A percentile compares a stretch with the other conserved stretches of the same genome.
These are phyloP conservation scores for Dorcus hopei DNA, from an alignment of 2,888 invertebrate species.

Conservation along the genomic window DNA sequence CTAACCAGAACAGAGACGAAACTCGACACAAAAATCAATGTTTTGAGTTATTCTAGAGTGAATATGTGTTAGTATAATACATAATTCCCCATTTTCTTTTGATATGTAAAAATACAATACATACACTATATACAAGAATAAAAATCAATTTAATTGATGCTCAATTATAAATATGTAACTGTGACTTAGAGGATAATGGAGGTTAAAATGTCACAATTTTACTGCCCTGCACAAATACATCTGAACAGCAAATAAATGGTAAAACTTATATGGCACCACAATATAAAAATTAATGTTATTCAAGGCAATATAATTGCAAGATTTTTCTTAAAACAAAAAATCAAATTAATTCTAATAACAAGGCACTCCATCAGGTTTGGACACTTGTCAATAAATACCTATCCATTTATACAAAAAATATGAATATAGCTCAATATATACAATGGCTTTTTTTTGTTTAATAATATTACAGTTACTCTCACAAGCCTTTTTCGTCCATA, in stretches of 20 bases:
- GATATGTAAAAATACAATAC: slow-evolving; percentile 32
- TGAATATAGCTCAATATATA: slow-evolving; percentile 29
- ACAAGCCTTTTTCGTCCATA: slow-evolving; percentile 39
- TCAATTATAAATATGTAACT: slow-evolving; percentile 7
- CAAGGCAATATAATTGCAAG: not conserved
- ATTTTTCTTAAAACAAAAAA: slow-evolving; percentile 13
- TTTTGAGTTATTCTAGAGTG: slow-evolving; percentile 12
- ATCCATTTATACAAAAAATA: slow-evolving; percentile 33
- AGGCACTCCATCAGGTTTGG: slow-evolving; percentile 44
- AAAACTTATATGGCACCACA: not conserved
- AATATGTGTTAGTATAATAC: slow-evolving; percentile 11
- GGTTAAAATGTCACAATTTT: slow-evolving; percentile 5
- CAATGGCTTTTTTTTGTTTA: slow-evolving; percentile 14
- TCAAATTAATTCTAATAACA: slow-evolving; percentile 35
- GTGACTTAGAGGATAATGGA: slow-evolving; percentile 7
- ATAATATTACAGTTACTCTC: slow-evolving; percentile 35
- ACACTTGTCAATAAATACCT: slow-evolving; percentile 33
- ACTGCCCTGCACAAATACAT: slow-evolving; percentile 10
- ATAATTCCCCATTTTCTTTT: slow-evolving; percentile 20
- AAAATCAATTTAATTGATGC: slow-evolving; percentile 3
- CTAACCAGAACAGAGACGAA: slow-evolving; percentile 8
- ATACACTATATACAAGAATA: slow-evolving; percentile 27
- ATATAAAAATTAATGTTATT: too few relatives aligned
- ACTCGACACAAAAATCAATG: slow-evolving; percentile 16
- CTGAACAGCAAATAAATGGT: slow-evolving; percentile 16